Evolutionary conservation across 2,797 vertebrate species (phyloP), one percentile per base, ranked within the genome.

Genomic region (Anguilla anguilla): DNA sequence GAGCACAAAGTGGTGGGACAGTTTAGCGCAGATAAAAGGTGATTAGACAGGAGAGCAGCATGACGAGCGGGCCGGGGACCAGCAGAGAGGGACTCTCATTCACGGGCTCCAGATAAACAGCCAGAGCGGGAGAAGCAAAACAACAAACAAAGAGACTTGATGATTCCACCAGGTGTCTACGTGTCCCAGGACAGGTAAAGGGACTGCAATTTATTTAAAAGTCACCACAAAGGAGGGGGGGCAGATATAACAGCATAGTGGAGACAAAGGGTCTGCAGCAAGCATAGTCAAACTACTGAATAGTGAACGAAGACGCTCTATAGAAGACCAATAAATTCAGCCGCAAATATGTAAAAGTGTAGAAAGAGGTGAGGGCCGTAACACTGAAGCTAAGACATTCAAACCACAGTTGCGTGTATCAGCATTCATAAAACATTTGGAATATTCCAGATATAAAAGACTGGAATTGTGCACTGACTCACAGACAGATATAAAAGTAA

Each of bases 61-160:
- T 86, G 92, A 92, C 89, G 90, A 91, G 91, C 43, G 43, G 90
- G 92, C 87, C 86, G 89, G 89, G 93, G 90, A 87, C 91, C 90
- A 90, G 91, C 85, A 88, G 89, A 91, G 85, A 22, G 91, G 87
- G 89, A 90, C 39, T 86, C 74, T 46, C 89, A 92, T 95, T 95
- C 94, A 94, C 95, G 87, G 25, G 6, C 87, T 90, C 89, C 93
- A 95, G 94, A 96, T 96, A 96, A 96, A 96, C 95, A 95, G 92
- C 90, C 92, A 92, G 88, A 91, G 90, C 87, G 89, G 93, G 91
- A 88, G 94, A 92, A 94, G 92, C 22, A 93, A 94, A 94, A 89
- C 91, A 90, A 94, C 95, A 95, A 94, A 95, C 90, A 90, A 83
- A 81, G 90, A 83, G 90, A 92, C 43, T 90, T 89, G 91, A 88